A percentile compares a stretch with the other conserved stretches of the same genome.
These are phyloP conservation scores for Scaptomyza flava DNA, from an alignment of 2,888 invertebrate genomes.

Conservation along the genomic window DNA sequence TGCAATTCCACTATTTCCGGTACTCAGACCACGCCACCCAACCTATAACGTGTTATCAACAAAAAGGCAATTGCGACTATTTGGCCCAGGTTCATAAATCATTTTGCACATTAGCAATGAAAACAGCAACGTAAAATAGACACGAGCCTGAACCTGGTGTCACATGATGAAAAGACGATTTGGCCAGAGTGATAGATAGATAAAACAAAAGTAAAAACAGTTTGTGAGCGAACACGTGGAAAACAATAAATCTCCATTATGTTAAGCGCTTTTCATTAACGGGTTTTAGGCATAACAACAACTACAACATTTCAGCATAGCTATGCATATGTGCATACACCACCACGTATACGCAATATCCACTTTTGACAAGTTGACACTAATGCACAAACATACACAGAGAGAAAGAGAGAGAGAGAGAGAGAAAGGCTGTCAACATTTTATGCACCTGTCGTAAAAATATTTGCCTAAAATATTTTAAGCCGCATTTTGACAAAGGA, in stretches of 20 bases:
- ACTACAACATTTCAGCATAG: background rate
- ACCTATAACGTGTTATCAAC: constrained; percentile 23
- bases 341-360: constrained; percentile 24
- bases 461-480: constrained; percentile 74
- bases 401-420: background rate
- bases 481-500: constrained; percentile 74
- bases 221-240: constrained; percentile 43
- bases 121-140: constrained; percentile 14
- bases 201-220: constrained; percentile 12
- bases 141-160: constrained; percentile 14
- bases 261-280: constrained; percentile 74
- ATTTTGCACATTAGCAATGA: constrained; percentile 41
- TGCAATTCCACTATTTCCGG: constrained; percentile 34
- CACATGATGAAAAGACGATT: constrained; percentile 45
- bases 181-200: constrained; percentile 18
- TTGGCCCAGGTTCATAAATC: constrained; percentile 45
- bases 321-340: constrained; percentile 23
- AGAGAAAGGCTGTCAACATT: constrained; percentile 18
- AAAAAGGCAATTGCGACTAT: background rate
- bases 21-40: constrained; percentile 3
- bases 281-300: constrained; percentile 52
- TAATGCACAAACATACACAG: constrained; percentile 46
- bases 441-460: constrained; percentile 72
- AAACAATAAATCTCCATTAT: constrained; percentile 75
- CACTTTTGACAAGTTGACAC: constrained; percentile 50